Base-by-base conservation (phyloP, 2,888 invertebrate genomes). In the Globia sparganii region DNA sequence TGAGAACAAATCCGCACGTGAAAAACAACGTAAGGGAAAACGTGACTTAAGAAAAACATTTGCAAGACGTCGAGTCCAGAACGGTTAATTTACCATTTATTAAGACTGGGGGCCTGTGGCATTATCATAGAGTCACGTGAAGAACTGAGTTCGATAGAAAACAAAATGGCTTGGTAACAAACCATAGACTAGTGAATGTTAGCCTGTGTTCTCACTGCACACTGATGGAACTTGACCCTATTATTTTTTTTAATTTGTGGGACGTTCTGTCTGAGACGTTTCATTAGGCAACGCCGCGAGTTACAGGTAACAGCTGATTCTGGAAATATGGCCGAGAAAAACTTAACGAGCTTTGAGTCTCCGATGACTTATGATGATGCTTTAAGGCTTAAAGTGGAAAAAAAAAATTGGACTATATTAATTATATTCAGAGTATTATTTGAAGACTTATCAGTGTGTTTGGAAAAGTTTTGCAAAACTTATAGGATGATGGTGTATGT, bases 121-220 rank as follows among this genome's bases (percentile, higher is more conserved):
- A 89, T 90, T 88, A 87, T 59, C 89, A 91, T 90, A 73, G n/a
- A 65, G 75, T 88, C 90, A 90, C 90, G 90, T 90, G 90, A 88
- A 86, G 34, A 31, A 69, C 71, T 71, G 64, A 72, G 77, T 72
- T 85, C 37, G 61, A 71, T 65, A 53, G 71, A 86, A 85, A 87
- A 83, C 61, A 80, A 84, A 78, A 83, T 59, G 40, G 59, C 80
- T 77, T 83, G 49, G 73, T 58, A 80, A 79, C 77, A 75, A 40
- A 40, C 53, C 64, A 75, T 59, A 49, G 28, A 31, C 31, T 53
- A 69, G 49, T 72, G 49, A 75, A 69, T 62, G 34, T 78, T 53
- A 83, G 40, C 74, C 76, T 11, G 56, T 49, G 72, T 77, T 18
- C 77, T 77, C 73, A 83, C 72, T 78, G 73, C 77, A 75, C 73